Conservation (phyloP, 2,113 vertebrate species). For the Lophochroa leadbeateri region DNA sequence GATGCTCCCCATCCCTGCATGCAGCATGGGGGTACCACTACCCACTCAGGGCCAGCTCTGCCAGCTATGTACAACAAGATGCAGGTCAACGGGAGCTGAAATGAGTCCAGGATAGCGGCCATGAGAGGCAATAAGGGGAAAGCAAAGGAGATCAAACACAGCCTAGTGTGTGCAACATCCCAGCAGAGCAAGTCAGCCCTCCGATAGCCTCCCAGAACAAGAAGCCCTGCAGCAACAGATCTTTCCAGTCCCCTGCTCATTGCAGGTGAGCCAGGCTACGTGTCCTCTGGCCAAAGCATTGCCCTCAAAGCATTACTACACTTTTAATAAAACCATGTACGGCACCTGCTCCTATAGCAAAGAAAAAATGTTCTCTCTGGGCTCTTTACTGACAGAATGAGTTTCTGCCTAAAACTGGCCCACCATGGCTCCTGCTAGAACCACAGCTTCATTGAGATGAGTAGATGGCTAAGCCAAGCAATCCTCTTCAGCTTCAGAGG, state of each 20-base stretch:
- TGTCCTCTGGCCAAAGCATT: not conserved
- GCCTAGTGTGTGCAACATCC: not conserved
- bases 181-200: not conserved
- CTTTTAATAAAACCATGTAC: not conserved
- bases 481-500: not conserved
- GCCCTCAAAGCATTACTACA: not conserved
- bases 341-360: not conserved
- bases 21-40: not conserved
- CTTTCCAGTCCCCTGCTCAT: not conserved
- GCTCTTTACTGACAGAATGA: not conserved
- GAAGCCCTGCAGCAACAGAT: not conserved
- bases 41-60: not conserved
- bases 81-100: not conserved
- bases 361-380: not conserved
- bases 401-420: not conserved
- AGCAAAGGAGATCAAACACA: not conserved
- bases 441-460: not conserved
- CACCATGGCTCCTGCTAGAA: not conserved
- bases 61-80: rapidly evolving
- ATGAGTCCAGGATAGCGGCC: too few species aligned
- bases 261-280: not conserved
- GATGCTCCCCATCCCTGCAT: not conserved
- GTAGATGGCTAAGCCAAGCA: not conserved
- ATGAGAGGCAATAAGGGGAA: not conserved
- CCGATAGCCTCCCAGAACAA: not conserved